Percentiles rank a stretch among this genome's conserved stretches.
phyloP scores from a whole-genome alignment of 2,888 invertebrate genomes.

The Caenorhabditis uteleia region DNA sequence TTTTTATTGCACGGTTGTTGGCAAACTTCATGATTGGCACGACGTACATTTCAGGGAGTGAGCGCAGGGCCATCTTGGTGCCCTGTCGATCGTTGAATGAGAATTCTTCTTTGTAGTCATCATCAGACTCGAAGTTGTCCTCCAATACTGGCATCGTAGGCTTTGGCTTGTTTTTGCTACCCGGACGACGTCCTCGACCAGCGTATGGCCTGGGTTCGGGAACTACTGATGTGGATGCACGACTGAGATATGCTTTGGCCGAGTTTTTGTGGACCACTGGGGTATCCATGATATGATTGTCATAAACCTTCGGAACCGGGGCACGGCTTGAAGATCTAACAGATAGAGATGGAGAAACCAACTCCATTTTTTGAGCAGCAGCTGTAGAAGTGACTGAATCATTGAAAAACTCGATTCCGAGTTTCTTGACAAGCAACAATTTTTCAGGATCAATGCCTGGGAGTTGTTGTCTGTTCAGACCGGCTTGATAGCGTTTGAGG shows the following conservation, averaged over 20 bases:
- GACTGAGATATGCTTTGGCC: neutral
- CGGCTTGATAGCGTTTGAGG: too few species aligned
- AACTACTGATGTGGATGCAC: neutral
- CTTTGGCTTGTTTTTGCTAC: slow-evolving; percentile 67
- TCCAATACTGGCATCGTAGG: neutral
- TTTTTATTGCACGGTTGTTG: too few species aligned
- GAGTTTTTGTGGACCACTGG: neutral
- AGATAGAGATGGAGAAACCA: slow-evolving; percentile 26
- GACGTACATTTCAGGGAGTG: too few species aligned
- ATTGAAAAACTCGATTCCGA: too few species aligned
- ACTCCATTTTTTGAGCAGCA: neutral
- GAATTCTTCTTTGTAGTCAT: neutral
- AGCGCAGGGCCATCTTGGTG: neutral
- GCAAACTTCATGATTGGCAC: too few species aligned
- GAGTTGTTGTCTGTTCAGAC: too few species aligned
- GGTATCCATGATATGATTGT: slow-evolving; percentile 10
- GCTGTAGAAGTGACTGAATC: neutral
- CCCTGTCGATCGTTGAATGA: neutral
- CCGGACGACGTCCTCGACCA: slow-evolving; percentile 62
- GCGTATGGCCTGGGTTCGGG: slow-evolving; percentile 24
- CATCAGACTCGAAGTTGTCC: slow-evolving; percentile 3
- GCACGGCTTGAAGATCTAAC: slow-evolving; percentile 27
- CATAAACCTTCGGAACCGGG: slow-evolving; percentile 32
- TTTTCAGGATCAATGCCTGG: slow-evolving; percentile 14
- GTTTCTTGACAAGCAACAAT: slow-evolving; percentile 6